A percentile compares a stretch with the other conserved stretches of the same genome.
Conservation (phyloP, 2,113 vertebrate genomes). For the Nymphicus hollandicus region DNA sequence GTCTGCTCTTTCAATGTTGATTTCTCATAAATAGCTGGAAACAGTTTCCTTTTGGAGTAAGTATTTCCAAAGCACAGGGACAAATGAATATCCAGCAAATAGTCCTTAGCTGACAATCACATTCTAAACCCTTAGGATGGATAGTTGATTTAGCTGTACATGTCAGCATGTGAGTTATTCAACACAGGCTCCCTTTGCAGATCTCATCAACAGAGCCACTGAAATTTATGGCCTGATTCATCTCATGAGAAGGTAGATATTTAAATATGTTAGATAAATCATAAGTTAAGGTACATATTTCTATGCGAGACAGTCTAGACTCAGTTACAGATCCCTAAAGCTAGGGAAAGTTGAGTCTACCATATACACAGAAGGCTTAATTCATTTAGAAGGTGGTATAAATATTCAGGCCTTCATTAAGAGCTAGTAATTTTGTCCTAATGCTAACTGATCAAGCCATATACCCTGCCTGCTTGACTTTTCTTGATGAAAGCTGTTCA, state of each 20-base stretch:
- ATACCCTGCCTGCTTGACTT: not conserved
- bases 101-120: not conserved
- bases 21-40: not conserved
- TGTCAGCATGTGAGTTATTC: not conserved
- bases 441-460: not conserved
- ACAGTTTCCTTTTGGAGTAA: not conserved
- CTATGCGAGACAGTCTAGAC: not conserved
- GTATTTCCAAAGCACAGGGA: not conserved
- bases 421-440: not conserved
- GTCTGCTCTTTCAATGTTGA: not conserved
- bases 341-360: not conserved
- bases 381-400: not conserved
- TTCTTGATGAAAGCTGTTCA: not conserved
- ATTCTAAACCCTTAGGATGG: not conserved
- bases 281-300: not conserved
- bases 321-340: not conserved
- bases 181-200: not conserved
- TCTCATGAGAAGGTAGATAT: not conserved
- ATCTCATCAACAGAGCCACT: not conserved
- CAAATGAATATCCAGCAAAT: not conserved
- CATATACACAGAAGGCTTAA: not conserved
- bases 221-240: not conserved
- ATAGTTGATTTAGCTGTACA: not conserved
- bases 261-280: not conserved
- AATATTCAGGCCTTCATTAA: not conserved